Percentiles rank a stretch among this genome's conserved stretches.
Conservation (phyloP, 2,113 vertebrate species). For the Peromyscus maniculatus region DNA sequence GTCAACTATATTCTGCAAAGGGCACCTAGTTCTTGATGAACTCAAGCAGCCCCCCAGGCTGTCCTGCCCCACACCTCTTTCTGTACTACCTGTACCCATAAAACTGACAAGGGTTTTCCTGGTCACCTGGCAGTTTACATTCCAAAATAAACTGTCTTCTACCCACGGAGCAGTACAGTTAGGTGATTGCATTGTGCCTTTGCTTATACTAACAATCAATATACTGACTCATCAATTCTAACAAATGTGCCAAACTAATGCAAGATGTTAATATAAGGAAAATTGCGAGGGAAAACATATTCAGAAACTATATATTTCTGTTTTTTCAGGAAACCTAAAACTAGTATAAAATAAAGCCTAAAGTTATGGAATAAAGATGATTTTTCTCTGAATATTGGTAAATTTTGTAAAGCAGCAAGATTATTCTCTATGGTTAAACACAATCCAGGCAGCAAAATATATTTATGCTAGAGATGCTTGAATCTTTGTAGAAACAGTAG, state of each 20-base stretch:
- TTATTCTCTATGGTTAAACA: conserved; percentile 3
- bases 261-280: not conserved
- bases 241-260: not conserved
- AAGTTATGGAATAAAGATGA: not conserved
- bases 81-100: not conserved
- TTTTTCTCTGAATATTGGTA: conserved; percentile 8
- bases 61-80: not conserved
- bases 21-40: not conserved
- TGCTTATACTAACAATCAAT: not conserved
- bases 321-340: conserved; percentile 10
- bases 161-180: not conserved
- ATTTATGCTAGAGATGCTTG: not conserved
- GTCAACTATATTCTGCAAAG: not conserved
- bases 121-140: not conserved
- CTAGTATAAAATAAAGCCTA: not conserved
- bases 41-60: not conserved
- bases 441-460: not conserved
- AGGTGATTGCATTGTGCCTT: not conserved
- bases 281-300: not conserved
- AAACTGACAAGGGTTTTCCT: not conserved
- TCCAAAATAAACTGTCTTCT: not conserved
- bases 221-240: not conserved
- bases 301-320: not conserved
- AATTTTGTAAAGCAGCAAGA: not conserved
- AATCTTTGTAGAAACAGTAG: conserved; percentile 4